Conservation (phyloP, 1,140 invertebrate species). For the Hyphantria cunea region DNA sequence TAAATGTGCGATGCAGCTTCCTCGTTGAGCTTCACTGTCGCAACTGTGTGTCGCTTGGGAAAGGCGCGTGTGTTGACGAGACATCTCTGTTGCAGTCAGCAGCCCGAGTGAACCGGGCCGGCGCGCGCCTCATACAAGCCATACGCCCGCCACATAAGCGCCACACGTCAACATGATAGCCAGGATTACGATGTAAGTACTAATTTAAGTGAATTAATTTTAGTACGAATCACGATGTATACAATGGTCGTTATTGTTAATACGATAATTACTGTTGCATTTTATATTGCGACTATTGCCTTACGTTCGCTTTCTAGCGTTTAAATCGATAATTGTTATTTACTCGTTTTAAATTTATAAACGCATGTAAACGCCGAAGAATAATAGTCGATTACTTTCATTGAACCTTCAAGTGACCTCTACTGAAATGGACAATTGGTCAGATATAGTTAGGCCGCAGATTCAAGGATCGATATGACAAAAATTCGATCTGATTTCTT, state of each 20-base stretch:
- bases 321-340: constrained; percentile 43
- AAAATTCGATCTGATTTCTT: constrained; percentile 72
- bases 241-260: constrained; percentile 4
- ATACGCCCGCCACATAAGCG: constrained; percentile 35
- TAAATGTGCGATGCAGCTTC: constrained; percentile 78
- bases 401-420: background rate
- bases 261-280: constrained; percentile 15
- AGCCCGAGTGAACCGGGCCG: constrained; percentile 57
- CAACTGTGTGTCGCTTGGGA: constrained; percentile 74
- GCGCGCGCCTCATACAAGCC: constrained; percentile 40
- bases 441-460: too few species aligned
- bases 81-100: constrained; percentile 73
- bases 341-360: constrained; percentile 12
- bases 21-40: constrained; percentile 75
- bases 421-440: background rate
- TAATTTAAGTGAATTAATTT: constrained; percentile 5
- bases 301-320: constrained; percentile 59
- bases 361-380: constrained; percentile 2
- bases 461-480: constrained; percentile 33
- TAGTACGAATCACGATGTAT: too few species aligned
- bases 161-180: constrained; percentile 53
- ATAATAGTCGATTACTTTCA: constrained; percentile 4
- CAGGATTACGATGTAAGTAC: constrained; percentile 70
- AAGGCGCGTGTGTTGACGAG: constrained; percentile 74
- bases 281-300: constrained; percentile 37